These are phyloP conservation scores for Athripsodes cinereus DNA, from an alignment of 2,888 invertebrate genomes.

Conservation along the genomic window DNA sequence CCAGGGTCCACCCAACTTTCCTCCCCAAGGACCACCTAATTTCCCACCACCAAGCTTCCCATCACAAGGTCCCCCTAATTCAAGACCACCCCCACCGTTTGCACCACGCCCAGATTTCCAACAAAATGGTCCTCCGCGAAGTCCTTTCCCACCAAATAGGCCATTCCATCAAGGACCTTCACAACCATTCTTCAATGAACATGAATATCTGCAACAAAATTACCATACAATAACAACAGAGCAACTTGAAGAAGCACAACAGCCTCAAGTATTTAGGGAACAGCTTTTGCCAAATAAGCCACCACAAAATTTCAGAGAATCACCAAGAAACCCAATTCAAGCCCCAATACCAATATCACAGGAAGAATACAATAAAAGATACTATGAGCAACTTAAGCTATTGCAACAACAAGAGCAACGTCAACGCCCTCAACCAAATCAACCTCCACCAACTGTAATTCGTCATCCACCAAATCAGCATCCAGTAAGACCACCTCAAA, in stretches of 20 bases:
- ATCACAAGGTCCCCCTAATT: slow-evolving; percentile 3
- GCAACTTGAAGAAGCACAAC: slow-evolving; percentile 44
- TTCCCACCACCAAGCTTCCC: slow-evolving; percentile 1
- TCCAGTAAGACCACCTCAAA: slow-evolving; percentile 34
- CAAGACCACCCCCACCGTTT: slow-evolving; percentile 19
- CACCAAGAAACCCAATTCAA: slow-evolving; percentile 33
- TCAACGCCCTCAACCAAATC: slow-evolving; percentile 36
- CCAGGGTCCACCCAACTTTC: slow-evolving; percentile 9
- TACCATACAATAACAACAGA: slow-evolving; percentile 50
- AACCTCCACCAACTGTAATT: slow-evolving; percentile 37
- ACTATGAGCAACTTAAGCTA: slow-evolving; percentile 34
- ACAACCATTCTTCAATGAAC: slow-evolving; percentile 42
- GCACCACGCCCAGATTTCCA: slow-evolving; percentile 18
- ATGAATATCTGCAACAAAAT: slow-evolving; percentile 49
- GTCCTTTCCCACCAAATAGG: slow-evolving; percentile 45
- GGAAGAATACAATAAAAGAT: slow-evolving; percentile 27
- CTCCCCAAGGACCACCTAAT: slow-evolving; percentile 6
- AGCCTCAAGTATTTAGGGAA: slow-evolving; percentile 35
- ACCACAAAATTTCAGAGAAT: slow-evolving; percentile 34
- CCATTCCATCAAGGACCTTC: slow-evolving; percentile 42
- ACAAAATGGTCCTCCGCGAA: slow-evolving; percentile 30
- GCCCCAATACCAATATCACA: slow-evolving; percentile 29
- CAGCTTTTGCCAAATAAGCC: slow-evolving; percentile 39
- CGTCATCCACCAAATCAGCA: slow-evolving; percentile 30
- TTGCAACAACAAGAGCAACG: slow-evolving; percentile 33